Evolutionary conservation across 1,140 invertebrate genomes (phyloP).

Genomic region (Zaprionus inermis): DNA sequence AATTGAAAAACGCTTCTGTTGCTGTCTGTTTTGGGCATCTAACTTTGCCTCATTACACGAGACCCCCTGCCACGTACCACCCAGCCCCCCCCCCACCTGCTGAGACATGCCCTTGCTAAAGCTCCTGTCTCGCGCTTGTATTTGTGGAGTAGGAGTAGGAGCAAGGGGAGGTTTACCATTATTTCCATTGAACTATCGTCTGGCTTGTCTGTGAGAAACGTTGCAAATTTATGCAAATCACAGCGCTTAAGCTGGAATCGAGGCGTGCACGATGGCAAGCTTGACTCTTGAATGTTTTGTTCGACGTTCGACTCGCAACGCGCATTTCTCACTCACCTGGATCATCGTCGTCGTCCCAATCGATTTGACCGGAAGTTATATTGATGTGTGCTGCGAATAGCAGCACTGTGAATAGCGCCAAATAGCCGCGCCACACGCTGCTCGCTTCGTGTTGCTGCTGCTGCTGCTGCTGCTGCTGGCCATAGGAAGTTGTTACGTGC

Average conservation of each 20-base stretch:
- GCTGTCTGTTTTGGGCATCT: constrained; percentile 17
- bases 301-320: constrained; percentile 9
- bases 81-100: neutral
- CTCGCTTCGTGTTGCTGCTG: constrained; percentile 8
- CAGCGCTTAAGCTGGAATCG: constrained; percentile 35
- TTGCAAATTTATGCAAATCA: constrained; percentile 72
- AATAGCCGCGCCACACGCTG: constrained; percentile 51
- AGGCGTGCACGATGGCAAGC: constrained; percentile 32
- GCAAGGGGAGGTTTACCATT: neutral
- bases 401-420: constrained; percentile 68
- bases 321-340: constrained; percentile 76
- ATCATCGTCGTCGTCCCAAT: constrained; percentile 84
- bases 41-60: constrained; percentile 12
- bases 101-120: neutral
- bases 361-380: constrained; percentile 82
- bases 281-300: constrained; percentile 54
- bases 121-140: too few species aligned
- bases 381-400: constrained; percentile 70
- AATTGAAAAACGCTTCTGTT: constrained; percentile 63
- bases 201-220: constrained; percentile 34
- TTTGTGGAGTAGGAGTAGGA: too few species aligned
- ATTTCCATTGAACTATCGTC: constrained; percentile 48
- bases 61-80: neutral
- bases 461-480: neutral
- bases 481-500: constrained; percentile 58